Base-by-base conservation (phyloP, 2,888 invertebrate genomes). In the Acanthoscelides obtectus region DNA sequence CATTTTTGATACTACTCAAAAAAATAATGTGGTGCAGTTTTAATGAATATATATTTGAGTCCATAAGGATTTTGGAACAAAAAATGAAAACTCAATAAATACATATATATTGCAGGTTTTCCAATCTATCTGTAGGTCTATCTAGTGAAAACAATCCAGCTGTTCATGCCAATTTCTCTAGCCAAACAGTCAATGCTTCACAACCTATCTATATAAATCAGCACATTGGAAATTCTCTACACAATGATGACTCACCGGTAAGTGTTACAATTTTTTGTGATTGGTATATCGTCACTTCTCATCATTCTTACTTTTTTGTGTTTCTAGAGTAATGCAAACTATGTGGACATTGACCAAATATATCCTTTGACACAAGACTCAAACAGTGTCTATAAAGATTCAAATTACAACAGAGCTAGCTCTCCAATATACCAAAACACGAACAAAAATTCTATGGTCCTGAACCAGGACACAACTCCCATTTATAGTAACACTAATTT, bases 81-180 rank as follows among this genome's bases (percentile, higher is more conserved):
- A n/a, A n/a, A n/a, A n/a, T n/a, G n/a, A n/a, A n/a, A n/a, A n/a
- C n/a, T n/a, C n/a, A n/a, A n/a, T n/a, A n/a, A n/a, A n/a, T 63
- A 63, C 63, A 63, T 63, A 12, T 63, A 63, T 21, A 67, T 74
- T 78, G 63, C 84, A 92, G 92, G 83, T 92, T 93, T 87, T 91
- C 91, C 68, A 91, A 89, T 85, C 86, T 93, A 76, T 91, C 92
- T 6, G 89, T 91, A 72, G 86, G 87, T 72, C 85, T 79, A 71
- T 73, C 78, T 21, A 79, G 76, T 74, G 81, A 83, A 64, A 79
- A 70, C 69, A 76, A 69, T 75, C 69, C 73, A 70, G 73, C 75
- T 5, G 74, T 78, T 66, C 76, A 77, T 67, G 83, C 85, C 5
- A 80, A 83, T 77, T 85, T 86, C 75, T 86, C 84, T 69, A 79